Base-by-base conservation (phyloP, 2,797 vertebrate genomes). In the Thaleichthys pacificus region DNA sequence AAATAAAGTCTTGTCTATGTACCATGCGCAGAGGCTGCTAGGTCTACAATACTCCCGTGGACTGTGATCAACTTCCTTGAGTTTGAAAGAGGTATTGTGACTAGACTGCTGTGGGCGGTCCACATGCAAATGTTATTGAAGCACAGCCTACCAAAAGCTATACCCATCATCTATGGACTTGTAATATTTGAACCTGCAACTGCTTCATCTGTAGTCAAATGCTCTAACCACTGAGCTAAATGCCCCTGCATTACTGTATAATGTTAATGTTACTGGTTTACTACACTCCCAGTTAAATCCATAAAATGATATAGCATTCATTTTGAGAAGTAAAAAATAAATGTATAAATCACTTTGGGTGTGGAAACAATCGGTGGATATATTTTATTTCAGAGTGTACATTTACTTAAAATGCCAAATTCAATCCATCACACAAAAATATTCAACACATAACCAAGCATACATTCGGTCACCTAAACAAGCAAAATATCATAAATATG, bases 311-410 rank as follows among this genome's bases (percentile, higher is more conserved):
- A 42, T 9, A 14, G 42, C 42, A 3, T 47, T 47, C 42, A 47
- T 47, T 47, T 47, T 12, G 42, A 47, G 42, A 47, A 47, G 5
- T 65, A 6, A 12, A 22, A 64, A 6, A 62, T 62, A 62, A 30
- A 62, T 15, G 21, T 28, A 19, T 63, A 14, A 70, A 67, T 7
- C 24, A 68, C 17, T 30, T 6, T 47, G 0, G 5, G 24, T 56
- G 63, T 66, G 66, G 61, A 77, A 81, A 78, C 63, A 68, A 81
- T 76, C 58, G 80, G 69, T 86, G 74, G 60, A 70, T 82, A 70
- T 72, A 66, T 75, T 88, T 87, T 82, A 85, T 84, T 84, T 78
- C 74, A 73, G 70, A 82, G 80, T 88, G 85, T 86, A 91, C 83
- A 83, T 63, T 86, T 73, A 89, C 66, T 67, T 87, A 90, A 66